Evolutionary conservation across 2,113 vertebrate species (phyloP).

Genomic region (Phrynosoma platyrhinos): DNA sequence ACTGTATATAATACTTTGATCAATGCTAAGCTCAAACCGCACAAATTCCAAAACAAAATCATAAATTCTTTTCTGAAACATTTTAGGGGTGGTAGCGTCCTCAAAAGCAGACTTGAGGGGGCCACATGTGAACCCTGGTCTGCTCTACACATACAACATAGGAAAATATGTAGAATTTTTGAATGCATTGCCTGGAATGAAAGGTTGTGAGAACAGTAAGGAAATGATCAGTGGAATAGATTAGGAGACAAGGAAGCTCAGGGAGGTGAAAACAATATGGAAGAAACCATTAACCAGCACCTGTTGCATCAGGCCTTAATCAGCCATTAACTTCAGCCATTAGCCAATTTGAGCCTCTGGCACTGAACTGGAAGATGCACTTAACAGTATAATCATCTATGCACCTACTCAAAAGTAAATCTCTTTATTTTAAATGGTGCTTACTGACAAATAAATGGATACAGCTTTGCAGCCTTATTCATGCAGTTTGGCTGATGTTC

Average conservation of each 20-base stretch:
- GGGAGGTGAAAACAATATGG: background rate
- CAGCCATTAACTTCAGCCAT: background rate
- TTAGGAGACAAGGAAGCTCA: background rate
- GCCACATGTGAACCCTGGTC: no score
- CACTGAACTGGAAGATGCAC: background rate
- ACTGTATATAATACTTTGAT: background rate
- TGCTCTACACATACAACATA: background rate
- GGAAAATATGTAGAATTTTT: background rate
- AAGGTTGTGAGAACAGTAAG: background rate
- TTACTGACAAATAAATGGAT: background rate
- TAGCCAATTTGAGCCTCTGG: background rate
- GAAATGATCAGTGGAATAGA: background rate
- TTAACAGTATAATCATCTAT: background rate
- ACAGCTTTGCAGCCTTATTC: background rate
- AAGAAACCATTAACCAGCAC: background rate
- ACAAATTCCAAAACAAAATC: accelerated
- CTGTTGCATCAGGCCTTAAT: background rate
- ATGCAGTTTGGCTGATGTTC: background rate
- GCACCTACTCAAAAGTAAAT: background rate
- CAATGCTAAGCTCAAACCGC: accelerated
- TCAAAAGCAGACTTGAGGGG: no score
- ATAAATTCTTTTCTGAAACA: no score
- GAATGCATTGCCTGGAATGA: background rate
- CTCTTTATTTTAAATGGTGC: background rate
- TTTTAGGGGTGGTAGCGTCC: no score